Evolutionary conservation across 2,888 invertebrate genomes (phyloP).

Genomic region (Polyommatus icarus): DNA sequence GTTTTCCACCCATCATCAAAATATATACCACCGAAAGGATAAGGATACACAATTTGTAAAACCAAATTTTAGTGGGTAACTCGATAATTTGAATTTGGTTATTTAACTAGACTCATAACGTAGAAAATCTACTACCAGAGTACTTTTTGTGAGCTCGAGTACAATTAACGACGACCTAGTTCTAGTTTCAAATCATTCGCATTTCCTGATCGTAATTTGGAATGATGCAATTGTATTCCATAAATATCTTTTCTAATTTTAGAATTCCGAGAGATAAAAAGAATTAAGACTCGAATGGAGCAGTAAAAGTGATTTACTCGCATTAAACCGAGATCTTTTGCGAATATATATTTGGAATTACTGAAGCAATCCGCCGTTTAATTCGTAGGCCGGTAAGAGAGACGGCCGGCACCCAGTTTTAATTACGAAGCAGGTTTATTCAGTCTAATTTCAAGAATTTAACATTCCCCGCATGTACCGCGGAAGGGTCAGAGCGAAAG

Average conservation of each 20-base stretch:
- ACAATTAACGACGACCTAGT: neutral
- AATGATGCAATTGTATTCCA: slow-evolving; percentile 20
- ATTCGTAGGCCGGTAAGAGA: slow-evolving; percentile 78
- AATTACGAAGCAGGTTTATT: slow-evolving; percentile 78
- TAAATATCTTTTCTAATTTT: slow-evolving; percentile 20
- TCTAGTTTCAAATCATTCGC: neutral
- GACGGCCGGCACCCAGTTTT: slow-evolving; percentile 75
- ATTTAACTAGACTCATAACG: neutral
- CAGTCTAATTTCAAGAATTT: slow-evolving; percentile 78
- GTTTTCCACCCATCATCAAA: neutral
- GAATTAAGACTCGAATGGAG: slow-evolving; percentile 55
- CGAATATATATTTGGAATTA: slow-evolving; percentile 78
- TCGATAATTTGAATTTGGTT: neutral
- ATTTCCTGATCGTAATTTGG: neutral
- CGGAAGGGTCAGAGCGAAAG: slow-evolving; percentile 78
- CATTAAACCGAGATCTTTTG: slow-evolving; percentile 68
- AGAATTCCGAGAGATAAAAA: slow-evolving; percentile 17
- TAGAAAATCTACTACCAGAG: neutral
- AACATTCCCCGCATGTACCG: slow-evolving; percentile 77
- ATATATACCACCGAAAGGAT: neutral
- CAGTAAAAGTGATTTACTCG: slow-evolving; percentile 75
- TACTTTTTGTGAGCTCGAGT: neutral
- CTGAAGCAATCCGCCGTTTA: slow-evolving; percentile 78
- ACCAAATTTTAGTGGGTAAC: neutral
- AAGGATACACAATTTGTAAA: neutral